Evolutionary conservation across 1,140 invertebrate species (phyloP).

Genomic region (Drosophila neocordata): DNA sequence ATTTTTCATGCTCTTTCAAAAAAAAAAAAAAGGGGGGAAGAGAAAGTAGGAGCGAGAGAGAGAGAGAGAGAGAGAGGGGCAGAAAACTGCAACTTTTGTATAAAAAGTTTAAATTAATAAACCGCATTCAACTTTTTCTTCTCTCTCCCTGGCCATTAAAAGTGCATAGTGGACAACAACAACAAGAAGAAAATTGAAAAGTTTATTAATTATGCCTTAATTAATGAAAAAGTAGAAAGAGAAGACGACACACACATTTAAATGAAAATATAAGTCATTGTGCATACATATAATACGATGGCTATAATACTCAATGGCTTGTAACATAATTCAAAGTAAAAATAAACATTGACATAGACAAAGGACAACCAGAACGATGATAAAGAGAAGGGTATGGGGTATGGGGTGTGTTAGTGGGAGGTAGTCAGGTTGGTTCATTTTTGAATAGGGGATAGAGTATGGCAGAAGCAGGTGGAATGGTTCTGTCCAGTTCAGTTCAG

Average conservation of each 20-base stretch:
- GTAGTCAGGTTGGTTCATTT: too few species aligned
- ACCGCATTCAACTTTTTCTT: conserved; percentile 7
- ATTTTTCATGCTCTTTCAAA: conserved; percentile 5
- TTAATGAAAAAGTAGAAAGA: conserved; percentile 14
- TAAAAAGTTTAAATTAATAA: conserved; percentile 7
- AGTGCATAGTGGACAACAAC: background rate
- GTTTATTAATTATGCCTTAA: conserved; percentile 43
- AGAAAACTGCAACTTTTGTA: background rate
- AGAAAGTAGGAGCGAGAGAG: background rate
- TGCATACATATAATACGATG: background rate
- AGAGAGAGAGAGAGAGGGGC: background rate
- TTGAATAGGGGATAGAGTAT: too few species aligned
- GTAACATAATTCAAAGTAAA: conserved; percentile 78
- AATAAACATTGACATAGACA: conserved; percentile 72
- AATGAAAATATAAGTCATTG: conserved; percentile 32
- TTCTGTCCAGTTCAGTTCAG: background rate
- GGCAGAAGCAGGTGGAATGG: background rate
- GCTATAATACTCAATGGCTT: conserved; percentile 25
- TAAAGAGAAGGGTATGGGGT: background rate
- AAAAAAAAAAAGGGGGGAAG: too few species aligned
- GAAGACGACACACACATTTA: conserved; percentile 28
- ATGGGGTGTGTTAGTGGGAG: too few species aligned
- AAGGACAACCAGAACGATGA: conserved; percentile 12
- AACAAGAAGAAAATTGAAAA: conserved; percentile 21
- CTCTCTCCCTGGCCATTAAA: background rate